These are phyloP conservation scores for Luscinia megarhynchos DNA, from an alignment of 2,797 vertebrate species.

Conservation along the genomic window DNA sequence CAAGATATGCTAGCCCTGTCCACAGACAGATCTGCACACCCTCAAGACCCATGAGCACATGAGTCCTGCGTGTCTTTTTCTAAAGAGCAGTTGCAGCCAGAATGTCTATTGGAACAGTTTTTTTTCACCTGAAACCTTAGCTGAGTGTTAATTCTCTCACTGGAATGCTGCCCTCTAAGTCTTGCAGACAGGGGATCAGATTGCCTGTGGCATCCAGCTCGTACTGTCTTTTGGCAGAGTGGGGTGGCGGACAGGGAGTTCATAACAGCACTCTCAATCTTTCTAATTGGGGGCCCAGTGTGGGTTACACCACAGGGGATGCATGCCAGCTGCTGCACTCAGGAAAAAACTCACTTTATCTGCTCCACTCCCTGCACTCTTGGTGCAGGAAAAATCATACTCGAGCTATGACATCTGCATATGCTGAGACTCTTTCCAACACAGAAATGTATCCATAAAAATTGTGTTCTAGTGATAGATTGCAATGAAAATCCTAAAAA, in stretches of 20 bases:
- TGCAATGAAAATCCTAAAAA: neutral
- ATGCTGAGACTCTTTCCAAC: neutral
- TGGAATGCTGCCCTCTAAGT: neutral
- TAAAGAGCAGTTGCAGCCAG: neutral
- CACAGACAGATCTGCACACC: neutral
- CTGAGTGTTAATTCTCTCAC: neutral
- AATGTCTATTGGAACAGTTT: neutral
- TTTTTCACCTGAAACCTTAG: slow-evolving; percentile 3
- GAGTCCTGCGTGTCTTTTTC: neutral
- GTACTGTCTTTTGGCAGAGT: neutral
- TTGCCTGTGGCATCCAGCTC: neutral
- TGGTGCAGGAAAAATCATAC: neutral
- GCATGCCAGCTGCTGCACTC: neutral
- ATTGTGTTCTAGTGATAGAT: neutral
- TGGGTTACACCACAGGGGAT: neutral
- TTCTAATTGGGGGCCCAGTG: neutral
- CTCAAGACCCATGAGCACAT: neutral
- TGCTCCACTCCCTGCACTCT: neutral
- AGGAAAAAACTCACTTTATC: neutral
- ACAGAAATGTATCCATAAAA: neutral
- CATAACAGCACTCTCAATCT: neutral
- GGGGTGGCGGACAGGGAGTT: neutral
- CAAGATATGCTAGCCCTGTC: neutral
- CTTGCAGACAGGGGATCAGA: neutral
- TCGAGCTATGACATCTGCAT: neutral